Evolutionary conservation across 2,888 invertebrate species (phyloP), one percentile per base, ranked within the genome.

Genomic region (Gymnosoma rotundatum): DNA sequence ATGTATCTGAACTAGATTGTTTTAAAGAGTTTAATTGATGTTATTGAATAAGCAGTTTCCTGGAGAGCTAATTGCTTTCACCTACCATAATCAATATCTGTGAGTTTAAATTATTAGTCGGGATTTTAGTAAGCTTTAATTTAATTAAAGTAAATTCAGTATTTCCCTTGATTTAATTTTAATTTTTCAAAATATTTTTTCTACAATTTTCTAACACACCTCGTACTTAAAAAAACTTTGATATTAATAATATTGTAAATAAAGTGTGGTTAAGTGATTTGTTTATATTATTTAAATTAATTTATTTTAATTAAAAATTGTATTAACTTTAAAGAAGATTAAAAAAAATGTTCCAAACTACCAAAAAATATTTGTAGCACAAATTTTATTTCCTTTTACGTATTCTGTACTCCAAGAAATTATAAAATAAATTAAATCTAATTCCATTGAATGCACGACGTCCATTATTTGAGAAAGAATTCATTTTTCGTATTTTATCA

Each of bases 191-290:
- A 25, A 25, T 2, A 32, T 5, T 0, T 2, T 32, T 32, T 32
- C 32, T 8, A 6, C 6, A 7, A 32, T 42, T 42, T 42, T 42
- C 10, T 12, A 42, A 10, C 42, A 10, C 42, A 42, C 42, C 42
- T 42, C 42, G 42, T 42, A 42, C 42, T 42, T 42, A 42, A 42
- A 1, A 48, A 14, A 16, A 14, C n/a, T 12, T 5, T 4, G 2
- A 48, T 48, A 16, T 38, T 14, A 66, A 18, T 63, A 45, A 36
- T 14, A 45, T 48, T 48, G 16, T 14, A 14, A 16, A 14, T 20
- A 63, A 78, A 56, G 61, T 70, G 63, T 54, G 78, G 78, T 78
- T 78, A 78, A 8, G 54, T 61, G 12, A 8, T 18, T 48, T 45
- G 12, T 16, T 73, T 52, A 25, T 45, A 61, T 67, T 67, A 50